These are phyloP conservation scores for Enoplosus armatus DNA, from an alignment of 2,797 vertebrate genomes.

Conservation along the genomic window DNA sequence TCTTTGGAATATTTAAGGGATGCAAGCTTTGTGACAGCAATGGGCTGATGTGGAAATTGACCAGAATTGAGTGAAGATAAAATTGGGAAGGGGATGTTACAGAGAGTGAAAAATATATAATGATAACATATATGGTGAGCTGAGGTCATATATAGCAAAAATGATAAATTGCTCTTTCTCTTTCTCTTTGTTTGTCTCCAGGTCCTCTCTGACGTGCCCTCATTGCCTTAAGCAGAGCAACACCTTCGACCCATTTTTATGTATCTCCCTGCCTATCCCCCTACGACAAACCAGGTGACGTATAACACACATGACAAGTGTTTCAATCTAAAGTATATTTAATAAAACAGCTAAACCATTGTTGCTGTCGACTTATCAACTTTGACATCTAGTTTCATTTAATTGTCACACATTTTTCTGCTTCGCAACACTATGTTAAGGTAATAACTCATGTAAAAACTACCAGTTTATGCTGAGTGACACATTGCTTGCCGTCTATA, in stretches of 20 bases:
- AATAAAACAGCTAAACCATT: neutral
- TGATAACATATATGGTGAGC: neutral
- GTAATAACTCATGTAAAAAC: neutral
- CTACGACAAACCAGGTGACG: slow-evolving; percentile 92
- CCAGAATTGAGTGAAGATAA: neutral
- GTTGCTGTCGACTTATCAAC: no score
- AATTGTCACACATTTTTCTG: neutral
- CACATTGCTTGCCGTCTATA: neutral
- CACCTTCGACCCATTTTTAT: slow-evolving; percentile 95
- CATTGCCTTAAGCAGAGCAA: slow-evolving; percentile 97
- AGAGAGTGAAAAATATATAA: neutral
- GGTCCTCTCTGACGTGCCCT: slow-evolving; percentile 95
- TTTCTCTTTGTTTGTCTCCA: slow-evolving; percentile 67
- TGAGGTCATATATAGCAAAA: neutral
- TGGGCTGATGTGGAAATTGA: neutral
- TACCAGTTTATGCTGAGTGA: neutral
- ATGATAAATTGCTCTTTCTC: neutral
- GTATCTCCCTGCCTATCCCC: slow-evolving; percentile 94
- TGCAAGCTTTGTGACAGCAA: neutral
- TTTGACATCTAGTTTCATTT: no score
- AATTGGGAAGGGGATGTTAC: neutral
- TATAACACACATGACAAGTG: slow-evolving; percentile 11
- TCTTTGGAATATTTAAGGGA: neutral
- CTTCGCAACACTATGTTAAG: neutral
- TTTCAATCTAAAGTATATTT: neutral